phyloP scores from a whole-genome alignment of 2,113 vertebrate species.

The Craseonycteris thonglongyai region DNA sequence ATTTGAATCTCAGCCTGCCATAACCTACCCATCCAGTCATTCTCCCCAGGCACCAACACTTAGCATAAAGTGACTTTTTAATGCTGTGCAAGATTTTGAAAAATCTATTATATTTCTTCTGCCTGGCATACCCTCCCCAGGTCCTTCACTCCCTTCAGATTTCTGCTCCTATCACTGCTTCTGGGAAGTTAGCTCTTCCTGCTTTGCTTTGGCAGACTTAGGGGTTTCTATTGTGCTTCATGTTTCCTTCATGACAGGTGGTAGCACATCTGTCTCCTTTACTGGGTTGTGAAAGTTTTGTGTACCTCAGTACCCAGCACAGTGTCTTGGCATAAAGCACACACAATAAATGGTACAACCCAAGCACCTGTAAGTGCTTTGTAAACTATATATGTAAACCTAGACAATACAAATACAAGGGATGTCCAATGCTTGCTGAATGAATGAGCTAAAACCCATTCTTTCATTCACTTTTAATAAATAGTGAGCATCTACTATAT shows the following conservation, averaged over 20 bases:
- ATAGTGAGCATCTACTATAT: not conserved
- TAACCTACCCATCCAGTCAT: not conserved
- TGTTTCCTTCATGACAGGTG: not conserved
- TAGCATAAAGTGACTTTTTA: not conserved
- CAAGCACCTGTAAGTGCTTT: not conserved
- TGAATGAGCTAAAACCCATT: not conserved
- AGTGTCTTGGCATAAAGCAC: not conserved
- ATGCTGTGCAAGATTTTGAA: not conserved
- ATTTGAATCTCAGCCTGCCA: conserved; percentile 25
- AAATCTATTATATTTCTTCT: not conserved
- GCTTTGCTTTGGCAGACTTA: not conserved
- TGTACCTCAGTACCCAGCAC: not conserved
- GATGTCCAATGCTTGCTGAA: not conserved
- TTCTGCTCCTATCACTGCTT: not conserved
- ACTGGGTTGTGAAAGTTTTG: not conserved
- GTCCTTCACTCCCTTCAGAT: not conserved
- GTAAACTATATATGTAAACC: not conserved
- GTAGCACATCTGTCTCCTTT: not conserved
- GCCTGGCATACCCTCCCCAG: not conserved
- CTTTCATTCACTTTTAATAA: conserved; percentile 21
- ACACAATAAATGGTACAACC: not conserved
- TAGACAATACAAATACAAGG: not conserved
- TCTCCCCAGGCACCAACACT: not conserved
- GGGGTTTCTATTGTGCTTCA: not conserved
- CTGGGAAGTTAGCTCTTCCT: not conserved